Evolutionary conservation across 2,888 invertebrate genomes (phyloP).

Genomic region (Tiliacea aurago): DNA sequence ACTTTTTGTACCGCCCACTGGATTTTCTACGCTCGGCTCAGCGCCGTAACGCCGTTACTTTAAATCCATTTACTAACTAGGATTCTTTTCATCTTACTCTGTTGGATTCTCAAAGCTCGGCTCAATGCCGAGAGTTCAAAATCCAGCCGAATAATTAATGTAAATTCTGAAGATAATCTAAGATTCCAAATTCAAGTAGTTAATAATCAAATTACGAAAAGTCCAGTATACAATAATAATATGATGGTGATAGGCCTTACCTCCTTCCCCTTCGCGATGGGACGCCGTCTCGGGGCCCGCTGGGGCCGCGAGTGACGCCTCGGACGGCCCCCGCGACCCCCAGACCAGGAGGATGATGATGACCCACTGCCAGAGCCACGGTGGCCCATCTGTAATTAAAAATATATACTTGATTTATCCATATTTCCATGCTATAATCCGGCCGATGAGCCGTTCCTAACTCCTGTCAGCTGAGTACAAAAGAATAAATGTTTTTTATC

Average conservation of each 20-base stretch:
- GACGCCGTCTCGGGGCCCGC: slow-evolving; percentile 77
- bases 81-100: no score
- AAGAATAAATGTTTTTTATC: no score
- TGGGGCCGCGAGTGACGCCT: slow-evolving; percentile 77
- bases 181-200: neutral
- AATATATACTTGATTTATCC: neutral
- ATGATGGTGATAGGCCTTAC: slow-evolving; percentile 58
- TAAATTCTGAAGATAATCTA: neutral
- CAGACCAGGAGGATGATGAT: slow-evolving; percentile 85
- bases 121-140: neutral
- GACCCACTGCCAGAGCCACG: slow-evolving; percentile 83
- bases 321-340: slow-evolving; percentile 75
- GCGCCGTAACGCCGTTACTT: no score
- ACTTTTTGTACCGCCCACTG: no score
- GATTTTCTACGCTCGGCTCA: neutral
- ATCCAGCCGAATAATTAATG: neutral
- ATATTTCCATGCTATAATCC: neutral
- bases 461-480: no score
- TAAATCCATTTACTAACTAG: no score
- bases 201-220: neutral
- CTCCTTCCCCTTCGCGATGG: slow-evolving; percentile 86
- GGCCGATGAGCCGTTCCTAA: no score
- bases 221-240: neutral
- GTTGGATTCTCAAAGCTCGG: neutral
- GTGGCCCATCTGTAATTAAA: slow-evolving; percentile 78